phyloP scores from a whole-genome alignment of 2,888 invertebrate species.

The Amphimallon solstitiale region DNA sequence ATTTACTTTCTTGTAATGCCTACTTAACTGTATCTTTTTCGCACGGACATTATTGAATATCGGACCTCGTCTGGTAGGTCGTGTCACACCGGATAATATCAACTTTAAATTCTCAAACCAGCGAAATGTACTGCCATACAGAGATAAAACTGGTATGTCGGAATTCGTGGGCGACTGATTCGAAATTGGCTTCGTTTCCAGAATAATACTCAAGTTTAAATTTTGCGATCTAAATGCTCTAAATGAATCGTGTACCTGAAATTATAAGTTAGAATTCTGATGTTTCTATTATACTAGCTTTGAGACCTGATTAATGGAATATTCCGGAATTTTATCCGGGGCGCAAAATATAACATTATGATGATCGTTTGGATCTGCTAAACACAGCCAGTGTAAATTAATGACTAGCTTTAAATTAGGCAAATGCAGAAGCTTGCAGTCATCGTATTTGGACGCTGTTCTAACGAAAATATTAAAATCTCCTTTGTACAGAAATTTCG shows the following conservation, averaged over 20 bases:
- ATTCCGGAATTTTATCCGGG: constrained; percentile 95
- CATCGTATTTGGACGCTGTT: constrained; percentile 99
- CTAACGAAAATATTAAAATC: constrained; percentile 94
- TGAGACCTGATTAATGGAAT: constrained; percentile 88
- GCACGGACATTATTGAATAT: constrained; percentile 87
- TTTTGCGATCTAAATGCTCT: constrained; percentile 92
- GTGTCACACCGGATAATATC: constrained; percentile 90
- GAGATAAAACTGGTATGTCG: constrained; percentile 77
- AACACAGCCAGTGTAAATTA: constrained; percentile 89
- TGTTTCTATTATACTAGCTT: constrained; percentile 17
- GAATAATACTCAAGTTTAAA: constrained; percentile 78
- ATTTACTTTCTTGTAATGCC: constrained; percentile 90
- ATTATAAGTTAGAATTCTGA: constrained; percentile 34
- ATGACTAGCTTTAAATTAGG: constrained; percentile 87
- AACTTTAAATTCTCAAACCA: constrained; percentile 97
- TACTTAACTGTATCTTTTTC: constrained; percentile 88
- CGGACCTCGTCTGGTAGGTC: constrained; percentile 91
- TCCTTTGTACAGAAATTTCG: constrained; percentile 89
- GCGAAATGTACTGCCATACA: constrained; percentile 93
- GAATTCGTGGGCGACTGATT: constrained; percentile 60
- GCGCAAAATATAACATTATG: constrained; percentile 95
- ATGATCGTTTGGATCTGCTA: constrained; percentile 95
- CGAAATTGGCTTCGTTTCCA: constrained; percentile 77
- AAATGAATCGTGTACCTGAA: constrained; percentile 91
- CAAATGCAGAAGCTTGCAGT: constrained; percentile 91